Base-by-base conservation (phyloP, 1,140 invertebrate genomes). In the Monomorium pharaonis region DNA sequence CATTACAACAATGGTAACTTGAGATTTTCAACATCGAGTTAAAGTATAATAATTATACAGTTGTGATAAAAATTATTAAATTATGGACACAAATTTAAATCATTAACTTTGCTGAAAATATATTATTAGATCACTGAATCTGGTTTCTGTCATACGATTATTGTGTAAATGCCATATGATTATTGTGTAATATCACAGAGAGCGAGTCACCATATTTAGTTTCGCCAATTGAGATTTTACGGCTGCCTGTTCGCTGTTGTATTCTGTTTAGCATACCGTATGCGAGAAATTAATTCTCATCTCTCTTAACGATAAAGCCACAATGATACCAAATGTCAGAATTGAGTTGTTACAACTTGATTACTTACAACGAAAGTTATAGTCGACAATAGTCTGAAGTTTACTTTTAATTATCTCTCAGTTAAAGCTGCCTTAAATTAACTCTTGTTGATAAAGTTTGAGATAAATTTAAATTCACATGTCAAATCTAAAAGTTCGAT, bases 181-280 rank as follows among this genome's bases (percentile, higher is more conserved):
- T 37, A 37, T 37, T 75, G 65, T 56, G 21, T 76, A 80, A 88
- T 51, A 30, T 12, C 2, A 1, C 6, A 67, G 33, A 69, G 42
- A 88, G 84, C 51, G 47, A 54, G 54, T 84, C 30, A 24, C 44
- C 78, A 58, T 51, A 24, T 74, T 67, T 70, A 21, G 56, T 86
- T 80, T 27, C 10, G 33, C n/a, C 37, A 24, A 44, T n/a, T 44
- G 27, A 5, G 24, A 10, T n/a, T 27, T 63, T 6, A 37, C 24
- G 21, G 21, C 37, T 42, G 21, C 14, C 16, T 27, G 10, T 77
- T 75, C 33, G 16, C 37, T 27, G n/a, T n/a, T n/a, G n/a, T n/a
- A n/a, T n/a, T n/a, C n/a, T n/a, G n/a, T n/a, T 65, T 33, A 24
- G 14, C 21, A 37, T 49, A 65, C 21, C 24, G 9, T 18, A 18